A percentile compares a stretch with the other conserved stretches of the same genome.
Evolutionary conservation across 2,113 vertebrate genomes (phyloP).

Genomic region (Larimichthys polyactis): DNA sequence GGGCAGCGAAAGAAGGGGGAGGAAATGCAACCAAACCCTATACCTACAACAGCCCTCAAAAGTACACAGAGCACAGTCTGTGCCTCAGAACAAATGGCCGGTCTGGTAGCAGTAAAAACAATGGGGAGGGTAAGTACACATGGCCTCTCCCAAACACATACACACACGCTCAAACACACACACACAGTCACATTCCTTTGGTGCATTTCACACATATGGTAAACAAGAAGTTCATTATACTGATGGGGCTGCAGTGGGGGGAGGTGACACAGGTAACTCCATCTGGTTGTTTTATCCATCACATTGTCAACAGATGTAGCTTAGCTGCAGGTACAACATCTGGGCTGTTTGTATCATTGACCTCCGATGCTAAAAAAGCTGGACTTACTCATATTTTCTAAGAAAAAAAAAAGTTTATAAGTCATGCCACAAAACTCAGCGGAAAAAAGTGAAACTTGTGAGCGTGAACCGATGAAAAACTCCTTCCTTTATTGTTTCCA

Average conservation of each 20-base stretch:
- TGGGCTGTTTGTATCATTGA: conserved; percentile 14
- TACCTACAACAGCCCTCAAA: conserved; percentile 59
- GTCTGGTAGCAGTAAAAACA: conserved; percentile 78
- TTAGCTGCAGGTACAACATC: conserved; percentile 62
- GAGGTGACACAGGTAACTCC: conserved; percentile 64
- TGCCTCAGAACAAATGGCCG: conserved; percentile 72
- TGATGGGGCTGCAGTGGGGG: conserved; percentile 49
- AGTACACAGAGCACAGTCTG: conserved; percentile 63
- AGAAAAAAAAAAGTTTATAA: neutral
- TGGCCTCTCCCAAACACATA: conserved; percentile 59
- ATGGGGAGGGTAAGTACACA: conserved; percentile 77
- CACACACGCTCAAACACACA: conserved; percentile 37
- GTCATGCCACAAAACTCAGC: neutral
- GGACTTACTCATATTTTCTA: neutral
- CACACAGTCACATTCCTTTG: conserved; percentile 68
- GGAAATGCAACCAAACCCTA: conserved; percentile 62
- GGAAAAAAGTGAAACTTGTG: conserved; percentile 18
- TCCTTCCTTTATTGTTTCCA: conserved; percentile 19
- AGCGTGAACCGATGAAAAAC: conserved; percentile 16
- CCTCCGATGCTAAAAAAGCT: conserved; percentile 9
- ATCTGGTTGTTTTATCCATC: conserved; percentile 65
- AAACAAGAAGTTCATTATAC: conserved; percentile 74
- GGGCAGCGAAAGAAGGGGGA: conserved; percentile 27
- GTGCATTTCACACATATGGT: conserved; percentile 76
- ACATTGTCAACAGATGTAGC: conserved; percentile 65